Percentiles rank a stretch among this genome's conserved stretches.
Evolutionary conservation across 2,797 vertebrate species (phyloP).

Genomic region (Phataginus tricuspis): DNA sequence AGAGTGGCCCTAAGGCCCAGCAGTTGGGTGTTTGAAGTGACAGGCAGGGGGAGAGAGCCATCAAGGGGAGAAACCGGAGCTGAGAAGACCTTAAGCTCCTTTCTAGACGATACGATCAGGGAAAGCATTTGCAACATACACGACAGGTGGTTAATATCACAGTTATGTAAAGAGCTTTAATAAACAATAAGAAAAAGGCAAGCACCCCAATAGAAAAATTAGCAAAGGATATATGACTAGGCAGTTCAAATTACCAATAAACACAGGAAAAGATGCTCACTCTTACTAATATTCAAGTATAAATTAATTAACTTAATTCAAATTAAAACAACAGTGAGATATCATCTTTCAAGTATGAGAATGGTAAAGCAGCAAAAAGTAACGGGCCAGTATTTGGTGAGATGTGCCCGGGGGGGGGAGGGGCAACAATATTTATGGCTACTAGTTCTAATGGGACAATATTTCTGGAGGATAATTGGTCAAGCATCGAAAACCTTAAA

Average conservation of each 20-base stretch:
- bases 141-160: neutral
- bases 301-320: neutral
- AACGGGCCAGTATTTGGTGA: neutral
- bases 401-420: neutral
- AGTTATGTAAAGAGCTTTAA: neutral
- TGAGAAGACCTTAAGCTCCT: neutral
- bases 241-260: neutral
- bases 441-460: neutral
- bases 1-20: neutral
- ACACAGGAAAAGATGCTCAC: neutral
- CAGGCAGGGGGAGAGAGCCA: neutral
- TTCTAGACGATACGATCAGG: neutral
- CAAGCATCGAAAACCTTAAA: slow-evolving; percentile 12
- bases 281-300: neutral
- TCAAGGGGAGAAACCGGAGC: neutral
- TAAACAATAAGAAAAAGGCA: neutral
- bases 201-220: neutral
- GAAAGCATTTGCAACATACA: neutral
- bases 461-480: neutral
- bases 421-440: neutral
- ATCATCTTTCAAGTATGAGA: neutral
- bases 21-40: neutral
- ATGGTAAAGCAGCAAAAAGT: neutral
- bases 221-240: neutral
- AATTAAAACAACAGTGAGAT: neutral